These are phyloP conservation scores for Myotis pilosus DNA, from an alignment of 2,797 vertebrate species.

Conservation along the genomic window DNA sequence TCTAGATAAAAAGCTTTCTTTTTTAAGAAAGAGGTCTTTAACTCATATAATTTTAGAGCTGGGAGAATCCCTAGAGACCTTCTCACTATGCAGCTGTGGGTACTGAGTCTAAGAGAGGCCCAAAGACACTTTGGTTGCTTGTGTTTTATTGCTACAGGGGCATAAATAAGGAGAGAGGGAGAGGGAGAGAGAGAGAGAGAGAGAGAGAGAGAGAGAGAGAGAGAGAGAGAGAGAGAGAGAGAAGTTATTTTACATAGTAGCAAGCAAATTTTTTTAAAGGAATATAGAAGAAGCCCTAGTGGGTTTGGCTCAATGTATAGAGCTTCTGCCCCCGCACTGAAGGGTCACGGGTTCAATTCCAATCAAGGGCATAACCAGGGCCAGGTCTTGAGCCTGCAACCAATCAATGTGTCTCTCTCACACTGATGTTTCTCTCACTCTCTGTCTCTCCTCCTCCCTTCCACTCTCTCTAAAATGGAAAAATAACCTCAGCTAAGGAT, in stretches of 20 bases:
- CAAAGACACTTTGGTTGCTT: conserved; percentile 27
- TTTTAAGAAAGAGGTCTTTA: conserved; percentile 54
- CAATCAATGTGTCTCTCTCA: too few species aligned
- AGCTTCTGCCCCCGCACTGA: too few species aligned
- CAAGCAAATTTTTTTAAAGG: conserved; percentile 42
- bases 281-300: neutral
- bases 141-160: conserved; percentile 20
- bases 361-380: too few species aligned
- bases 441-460: too few species aligned
- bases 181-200: neutral
- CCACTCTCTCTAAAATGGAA: too few species aligned
- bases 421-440: too few species aligned
- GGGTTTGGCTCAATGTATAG: too few species aligned
- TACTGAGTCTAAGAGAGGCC: conserved; percentile 13
- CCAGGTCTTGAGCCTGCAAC: too few species aligned
- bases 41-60: conserved; percentile 40
- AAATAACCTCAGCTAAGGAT: too few species aligned
- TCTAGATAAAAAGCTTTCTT: conserved; percentile 48
- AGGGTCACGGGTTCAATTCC: too few species aligned
- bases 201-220: too few species aligned
- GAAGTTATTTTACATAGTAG: conserved; percentile 28
- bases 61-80: neutral
- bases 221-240: neutral
- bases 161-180: neutral
- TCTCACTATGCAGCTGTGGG: conserved; percentile 6